Base-by-base conservation (phyloP, 2,113 vertebrate genomes). In the Catharus fuscescens region DNA sequence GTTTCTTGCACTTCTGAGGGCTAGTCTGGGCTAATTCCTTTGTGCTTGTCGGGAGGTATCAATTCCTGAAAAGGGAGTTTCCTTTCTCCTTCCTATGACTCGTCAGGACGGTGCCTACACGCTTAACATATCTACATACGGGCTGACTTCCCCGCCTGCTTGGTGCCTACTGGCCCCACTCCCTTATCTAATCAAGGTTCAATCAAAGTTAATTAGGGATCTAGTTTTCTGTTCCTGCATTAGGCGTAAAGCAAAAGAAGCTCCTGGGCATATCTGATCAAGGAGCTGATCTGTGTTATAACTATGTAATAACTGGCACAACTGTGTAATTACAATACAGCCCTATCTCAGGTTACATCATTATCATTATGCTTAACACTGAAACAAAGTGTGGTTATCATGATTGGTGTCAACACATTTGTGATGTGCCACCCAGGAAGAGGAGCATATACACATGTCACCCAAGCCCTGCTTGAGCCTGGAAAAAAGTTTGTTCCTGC, bases 191-290 rank as follows among this genome's bases (percentile, higher is more conserved):
- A 97, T 97, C 96, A 97, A 80, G 88, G 95, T 96, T 96, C 96
- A 96, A 74, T 97, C 96, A 94, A 80, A 97, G 95, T 97, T 97
- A 97, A 97, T 97, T 97, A 97, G 96, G 96, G 92, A 93, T 97
- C 92, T 93, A 93, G 88, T 88, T 94, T 94, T 95, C 94, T 96
- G 92, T 96, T 97, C 96, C 96, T 97, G 56, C 94, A 88, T 92
- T 94, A 97, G 91, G 91, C 42, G 12, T 73, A 97, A 80, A 96
- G 96, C 95, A 97, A 92, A 97, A 97, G 96, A 92, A 94, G 96
- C 96, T 97, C 92, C 96, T 97, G 96, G 96, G 96, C 96, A 97
- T 96, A 97, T 97, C 96, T 95, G 96, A 97, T 97, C 95, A 94
- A 96, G 95, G 87, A 88, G 94, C 90, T 95, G 96, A 97, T 97